phyloP scores from a whole-genome alignment of 2,113 vertebrate species.

The Noturus placidus region DNA sequence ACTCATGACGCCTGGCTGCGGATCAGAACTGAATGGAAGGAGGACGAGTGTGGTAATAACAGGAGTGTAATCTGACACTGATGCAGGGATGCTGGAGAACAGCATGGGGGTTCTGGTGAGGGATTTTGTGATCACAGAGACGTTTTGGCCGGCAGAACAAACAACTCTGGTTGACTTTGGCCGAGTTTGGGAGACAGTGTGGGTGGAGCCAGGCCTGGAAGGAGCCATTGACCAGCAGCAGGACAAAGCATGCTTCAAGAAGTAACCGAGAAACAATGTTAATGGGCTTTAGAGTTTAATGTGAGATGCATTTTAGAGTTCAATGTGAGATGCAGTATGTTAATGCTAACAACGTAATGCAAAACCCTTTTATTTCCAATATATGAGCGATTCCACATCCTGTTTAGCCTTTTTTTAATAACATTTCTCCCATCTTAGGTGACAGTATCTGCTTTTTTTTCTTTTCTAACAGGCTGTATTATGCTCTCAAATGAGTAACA shows the following conservation, averaged over 20 bases:
- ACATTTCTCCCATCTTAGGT: background rate
- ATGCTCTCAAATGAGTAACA: background rate
- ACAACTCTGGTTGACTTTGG: slow-evolving; percentile 60
- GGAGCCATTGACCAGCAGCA: slow-evolving; percentile 38
- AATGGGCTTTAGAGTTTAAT: background rate
- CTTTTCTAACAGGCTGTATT: background rate
- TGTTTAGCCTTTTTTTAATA: background rate
- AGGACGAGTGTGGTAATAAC: slow-evolving; percentile 50
- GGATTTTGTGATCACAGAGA: slow-evolving; percentile 55
- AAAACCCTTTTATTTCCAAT: background rate
- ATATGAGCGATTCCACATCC: background rate
- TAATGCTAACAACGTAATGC: background rate
- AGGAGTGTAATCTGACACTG: slow-evolving; percentile 59
- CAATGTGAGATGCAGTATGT: background rate
- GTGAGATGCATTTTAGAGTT: background rate
- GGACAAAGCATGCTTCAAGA: background rate
- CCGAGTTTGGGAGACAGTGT: slow-evolving; percentile 23
- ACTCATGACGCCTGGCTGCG: slow-evolving; percentile 12
- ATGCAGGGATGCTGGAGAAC: slow-evolving; percentile 59
- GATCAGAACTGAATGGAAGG: slow-evolving; percentile 7
- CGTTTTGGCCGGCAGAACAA: slow-evolving; percentile 49
- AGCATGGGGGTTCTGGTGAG: slow-evolving; percentile 50
- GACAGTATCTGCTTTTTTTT: background rate
- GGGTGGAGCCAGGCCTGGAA: slow-evolving; percentile 39
- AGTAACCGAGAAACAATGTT: slow-evolving; percentile 4